Base-by-base conservation (phyloP, 2,888 invertebrate genomes). In the Caprella mutica region DNA sequence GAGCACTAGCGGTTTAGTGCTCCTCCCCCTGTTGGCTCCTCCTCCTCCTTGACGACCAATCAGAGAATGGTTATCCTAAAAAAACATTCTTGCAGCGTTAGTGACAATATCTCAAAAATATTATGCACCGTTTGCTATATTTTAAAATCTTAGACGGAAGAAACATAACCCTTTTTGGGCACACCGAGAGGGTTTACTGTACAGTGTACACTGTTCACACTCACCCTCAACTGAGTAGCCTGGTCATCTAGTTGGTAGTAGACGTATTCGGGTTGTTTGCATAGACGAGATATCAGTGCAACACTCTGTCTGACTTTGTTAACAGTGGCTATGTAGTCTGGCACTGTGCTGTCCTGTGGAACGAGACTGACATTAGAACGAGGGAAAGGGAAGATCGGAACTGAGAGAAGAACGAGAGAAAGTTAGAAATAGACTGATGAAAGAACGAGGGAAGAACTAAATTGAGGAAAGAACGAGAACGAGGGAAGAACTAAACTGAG, bases 171-270 rank as follows among this genome's bases (percentile, higher is more conserved):
- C n/a, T n/a, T n/a, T n/a, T n/a, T n/a, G n/a, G n/a, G n/a, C n/a
- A n/a, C n/a, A n/a, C n/a, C n/a, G n/a, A n/a, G n/a, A n/a, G n/a
- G n/a, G n/a, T n/a, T n/a, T n/a, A n/a, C n/a, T n/a, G n/a, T n/a
- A n/a, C n/a, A n/a, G n/a, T n/a, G n/a, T n/a, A n/a, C n/a, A n/a
- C n/a, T n/a, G n/a, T n/a, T n/a, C n/a, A n/a, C n/a, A 33, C 64
- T 54, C 53, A 77, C 80, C 71, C 75, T 74, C 26, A 81, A 71
- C 57, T 77, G 76, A 68, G 80, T 80, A 65, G 83, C 81, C 72
- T 84, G 83, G 66, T 76, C 75, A 56, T 78, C 76, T 69, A 83
- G 81, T 58, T 80, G 76, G 68, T 82, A 81, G 72, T 78, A 84
- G 62, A 70, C 75, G n/a, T 82, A 74, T 57, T 81, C 81, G 43